These are phyloP conservation scores for Falco novaeseelandiae DNA, from an alignment of 2,797 vertebrate species.

Conservation along the genomic window DNA sequence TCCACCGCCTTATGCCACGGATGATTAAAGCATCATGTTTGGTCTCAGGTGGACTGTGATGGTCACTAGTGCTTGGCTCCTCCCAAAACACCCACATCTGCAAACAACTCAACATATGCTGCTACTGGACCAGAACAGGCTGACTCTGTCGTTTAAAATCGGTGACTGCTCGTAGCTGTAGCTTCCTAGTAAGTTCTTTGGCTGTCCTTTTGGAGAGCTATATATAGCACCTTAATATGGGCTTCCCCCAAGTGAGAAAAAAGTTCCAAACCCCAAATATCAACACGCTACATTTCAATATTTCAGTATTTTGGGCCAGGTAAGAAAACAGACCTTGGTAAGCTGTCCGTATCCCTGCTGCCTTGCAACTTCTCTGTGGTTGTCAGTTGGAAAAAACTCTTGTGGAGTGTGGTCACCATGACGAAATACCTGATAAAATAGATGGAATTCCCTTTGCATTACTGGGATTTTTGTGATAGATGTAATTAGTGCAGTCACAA, in stretches of 20 bases:
- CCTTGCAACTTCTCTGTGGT: conserved; percentile 82
- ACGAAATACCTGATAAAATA: conserved; percentile 45
- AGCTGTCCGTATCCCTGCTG: conserved; percentile 90
- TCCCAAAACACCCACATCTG: background rate
- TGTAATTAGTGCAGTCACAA: background rate
- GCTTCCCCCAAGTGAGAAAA: background rate
- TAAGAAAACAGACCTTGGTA: conserved; percentile 78
- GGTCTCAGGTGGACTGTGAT: background rate
- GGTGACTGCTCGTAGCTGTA: background rate
- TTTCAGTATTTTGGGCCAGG: background rate
- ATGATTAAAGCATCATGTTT: background rate
- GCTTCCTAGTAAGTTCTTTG: background rate
- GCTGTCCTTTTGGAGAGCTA: background rate
- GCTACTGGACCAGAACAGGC: background rate
- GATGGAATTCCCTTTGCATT: background rate
- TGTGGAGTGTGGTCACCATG: conserved; percentile 88
- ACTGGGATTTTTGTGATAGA: background rate
- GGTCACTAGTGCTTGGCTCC: background rate
- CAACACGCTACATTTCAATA: background rate
- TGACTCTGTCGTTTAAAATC: background rate
- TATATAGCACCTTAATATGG: background rate
- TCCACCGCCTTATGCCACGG: background rate
- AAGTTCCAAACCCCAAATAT: background rate
- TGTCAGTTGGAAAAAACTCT: conserved; percentile 83
- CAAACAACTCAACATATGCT: background rate